Conservation (phyloP, 1,140 invertebrate species). For the Drosophila sturtevanti region DNA sequence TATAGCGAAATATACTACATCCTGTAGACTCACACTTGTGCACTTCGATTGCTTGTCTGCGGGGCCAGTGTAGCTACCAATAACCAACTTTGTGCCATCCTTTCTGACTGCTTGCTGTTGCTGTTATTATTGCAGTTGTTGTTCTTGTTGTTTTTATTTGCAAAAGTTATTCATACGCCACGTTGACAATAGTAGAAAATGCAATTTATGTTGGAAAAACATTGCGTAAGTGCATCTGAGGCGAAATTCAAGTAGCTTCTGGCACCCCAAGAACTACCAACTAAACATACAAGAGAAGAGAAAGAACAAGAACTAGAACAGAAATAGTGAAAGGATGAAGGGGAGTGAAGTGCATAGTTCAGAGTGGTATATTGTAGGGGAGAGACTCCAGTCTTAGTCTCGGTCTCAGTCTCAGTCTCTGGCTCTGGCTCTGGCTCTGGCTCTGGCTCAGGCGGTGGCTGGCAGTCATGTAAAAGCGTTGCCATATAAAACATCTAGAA, state of each 20-base stretch:
- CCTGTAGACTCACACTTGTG: constrained; percentile 32
- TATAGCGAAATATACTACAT: too few relatives aligned
- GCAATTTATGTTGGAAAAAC: constrained; percentile 70
- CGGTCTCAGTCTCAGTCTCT: constrained; percentile 19
- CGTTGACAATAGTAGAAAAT: constrained; percentile 68
- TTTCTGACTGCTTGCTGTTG: constrained; percentile 15
- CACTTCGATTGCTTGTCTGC: constrained; percentile 56
- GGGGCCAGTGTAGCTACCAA: constrained; percentile 39
- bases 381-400: too few relatives aligned
- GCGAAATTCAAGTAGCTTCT: constrained; percentile 59
- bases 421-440: neutral
- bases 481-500: constrained; percentile 66
- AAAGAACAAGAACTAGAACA: neutral
- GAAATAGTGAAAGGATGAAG: neutral
- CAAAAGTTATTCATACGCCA: constrained; percentile 69
- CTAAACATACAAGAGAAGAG: constrained; percentile 22
- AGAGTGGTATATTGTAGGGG: too few relatives aligned
- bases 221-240: constrained; percentile 67
- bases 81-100: constrained; percentile 41
- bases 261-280: constrained; percentile 13
- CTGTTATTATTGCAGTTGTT: neutral
- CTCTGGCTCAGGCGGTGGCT: constrained; percentile 48
- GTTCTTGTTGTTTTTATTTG: constrained; percentile 44
- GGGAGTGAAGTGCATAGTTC: too few relatives aligned
- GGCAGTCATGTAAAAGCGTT: constrained; percentile 60